Base-by-base conservation (phyloP, 2,888 invertebrate genomes). In the Drosophila affinis region DNA sequence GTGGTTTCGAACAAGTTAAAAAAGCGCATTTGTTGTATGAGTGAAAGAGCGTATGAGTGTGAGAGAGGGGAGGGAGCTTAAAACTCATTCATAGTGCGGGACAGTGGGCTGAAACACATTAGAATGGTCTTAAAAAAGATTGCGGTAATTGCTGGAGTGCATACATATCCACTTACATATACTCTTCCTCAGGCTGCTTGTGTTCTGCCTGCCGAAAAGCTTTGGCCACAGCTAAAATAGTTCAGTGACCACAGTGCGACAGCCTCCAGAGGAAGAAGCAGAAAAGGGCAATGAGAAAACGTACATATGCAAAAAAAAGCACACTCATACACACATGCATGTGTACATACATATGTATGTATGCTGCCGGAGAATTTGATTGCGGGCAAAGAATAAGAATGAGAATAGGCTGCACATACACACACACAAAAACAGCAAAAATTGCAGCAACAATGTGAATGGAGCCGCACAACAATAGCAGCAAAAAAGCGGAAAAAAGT, bases 1-100 rank as follows among this genome's bases (percentile, higher is more conserved):
- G 83, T 84, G 83, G 83, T 88, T 84, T 75, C 78, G 88, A 84
- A 74, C 83, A 88, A 84, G 88, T 86, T 84, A 72, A 88, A 78
- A 83, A 82, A 72, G 74, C 74, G 74, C 74, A 75, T 70, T 56
- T 63, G 39, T 27, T 39, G 39, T 39, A 7, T 39, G 39, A 39
- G 39, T n/a, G 39, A 39, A 39, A 39, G 39, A 39, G n/a, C n/a
- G 39, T 7, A 7, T 52, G 45, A 27, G 24, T 18, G 52, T 24
- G 54, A 54, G 29, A 9, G 27, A 60, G 58, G 59, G 53, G 69
- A 58, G 24, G 39, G 34, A 32, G 75, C 53, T 56, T 53, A 55
- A 72, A 79, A 71, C 89, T 76, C 85, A 85, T 85, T 85, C 89
- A 85, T 85, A 79, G 79, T 67, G 61, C 46, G 59, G 48, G 55